Conservation (phyloP, 2,113 vertebrate genomes). For the Halcyon malimbica region DNA sequence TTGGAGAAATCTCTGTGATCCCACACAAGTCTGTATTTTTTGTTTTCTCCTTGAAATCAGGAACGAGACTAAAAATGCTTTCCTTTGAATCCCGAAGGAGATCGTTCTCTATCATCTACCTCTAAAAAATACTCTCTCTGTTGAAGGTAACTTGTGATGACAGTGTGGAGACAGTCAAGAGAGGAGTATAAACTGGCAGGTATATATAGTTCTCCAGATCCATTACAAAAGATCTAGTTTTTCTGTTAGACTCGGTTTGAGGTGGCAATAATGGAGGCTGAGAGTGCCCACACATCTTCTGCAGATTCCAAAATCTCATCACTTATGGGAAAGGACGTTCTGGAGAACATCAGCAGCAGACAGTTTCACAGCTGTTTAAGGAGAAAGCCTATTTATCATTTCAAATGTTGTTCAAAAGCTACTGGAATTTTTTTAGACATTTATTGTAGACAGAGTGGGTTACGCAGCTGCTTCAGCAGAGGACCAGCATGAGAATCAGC, state of each 20-base stretch:
- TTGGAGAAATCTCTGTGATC: not conserved
- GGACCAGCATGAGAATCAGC: rapidly evolving
- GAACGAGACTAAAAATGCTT: not conserved
- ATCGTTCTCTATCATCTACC: not conserved
- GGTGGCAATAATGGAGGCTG: not conserved
- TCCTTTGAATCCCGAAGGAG: not conserved
- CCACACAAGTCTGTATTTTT: not conserved
- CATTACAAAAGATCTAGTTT: not conserved
- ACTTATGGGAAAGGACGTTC: conserved; percentile 21
- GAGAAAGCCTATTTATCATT: not conserved
- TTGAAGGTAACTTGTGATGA: not conserved
- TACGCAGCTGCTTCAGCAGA: not conserved
- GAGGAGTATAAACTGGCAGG: not conserved
- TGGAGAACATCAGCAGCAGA: conserved; percentile 4
- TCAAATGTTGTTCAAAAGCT: conserved; percentile 25
- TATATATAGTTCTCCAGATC: not conserved
- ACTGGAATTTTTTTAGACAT: not conserved
- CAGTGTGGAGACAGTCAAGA: not conserved
- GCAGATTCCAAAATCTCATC: conserved; percentile 9
- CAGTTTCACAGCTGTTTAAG: conserved; percentile 17
- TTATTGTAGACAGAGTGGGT: not conserved
- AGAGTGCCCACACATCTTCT: conserved; percentile 10
- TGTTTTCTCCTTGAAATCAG: not conserved
- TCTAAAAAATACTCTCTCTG: not conserved
- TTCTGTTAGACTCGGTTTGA: not conserved